Evolutionary conservation across 2,113 vertebrate genomes (phyloP).

Genomic region (Callionymus lyra): DNA sequence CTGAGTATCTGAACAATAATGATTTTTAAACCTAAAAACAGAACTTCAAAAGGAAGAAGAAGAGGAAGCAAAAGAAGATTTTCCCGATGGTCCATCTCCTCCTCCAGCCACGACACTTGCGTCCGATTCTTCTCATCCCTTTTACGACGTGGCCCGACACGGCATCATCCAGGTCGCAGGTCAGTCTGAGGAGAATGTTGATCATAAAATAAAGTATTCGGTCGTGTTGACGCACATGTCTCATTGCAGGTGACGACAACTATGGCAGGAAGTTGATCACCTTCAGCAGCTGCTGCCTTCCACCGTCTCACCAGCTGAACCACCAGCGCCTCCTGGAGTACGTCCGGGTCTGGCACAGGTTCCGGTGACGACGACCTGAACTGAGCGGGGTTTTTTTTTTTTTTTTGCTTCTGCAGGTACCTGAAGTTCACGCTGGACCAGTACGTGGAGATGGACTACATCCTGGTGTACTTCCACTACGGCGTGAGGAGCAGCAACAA

Average conservation of each 20-base stretch:
- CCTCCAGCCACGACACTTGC: background rate
- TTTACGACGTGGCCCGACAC: slow-evolving; percentile 79
- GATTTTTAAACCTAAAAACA: slow-evolving; percentile 18
- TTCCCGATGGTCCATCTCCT: background rate
- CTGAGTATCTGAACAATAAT: background rate
- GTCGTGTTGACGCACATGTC: too few species aligned
- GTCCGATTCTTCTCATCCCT: slow-evolving; percentile 67
- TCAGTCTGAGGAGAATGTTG: slow-evolving; percentile 28
- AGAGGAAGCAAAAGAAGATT: slow-evolving; percentile 33
- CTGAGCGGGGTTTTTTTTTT: too few species aligned
- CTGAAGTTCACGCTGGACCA: slow-evolving; percentile 77
- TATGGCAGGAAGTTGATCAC: slow-evolving; percentile 74
- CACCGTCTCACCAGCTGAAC: slow-evolving; percentile 77
- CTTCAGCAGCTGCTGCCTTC: slow-evolving; percentile 81
- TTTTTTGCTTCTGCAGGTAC: slow-evolving; percentile 57
- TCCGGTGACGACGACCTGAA: background rate
- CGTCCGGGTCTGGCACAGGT: slow-evolving; percentile 19
- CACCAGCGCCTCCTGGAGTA: slow-evolving; percentile 77
- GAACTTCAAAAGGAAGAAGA: slow-evolving; percentile 62
- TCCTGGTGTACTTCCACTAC: slow-evolving; percentile 76
- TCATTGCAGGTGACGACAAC: slow-evolving; percentile 70
- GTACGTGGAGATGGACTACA: slow-evolving; percentile 79
- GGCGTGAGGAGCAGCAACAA: slow-evolving; percentile 79
- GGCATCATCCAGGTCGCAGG: slow-evolving; percentile 80
- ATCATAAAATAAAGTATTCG: too few species aligned